Conservation (phyloP, 2,797 vertebrate species). For the Threskiornis aethiopicus region DNA sequence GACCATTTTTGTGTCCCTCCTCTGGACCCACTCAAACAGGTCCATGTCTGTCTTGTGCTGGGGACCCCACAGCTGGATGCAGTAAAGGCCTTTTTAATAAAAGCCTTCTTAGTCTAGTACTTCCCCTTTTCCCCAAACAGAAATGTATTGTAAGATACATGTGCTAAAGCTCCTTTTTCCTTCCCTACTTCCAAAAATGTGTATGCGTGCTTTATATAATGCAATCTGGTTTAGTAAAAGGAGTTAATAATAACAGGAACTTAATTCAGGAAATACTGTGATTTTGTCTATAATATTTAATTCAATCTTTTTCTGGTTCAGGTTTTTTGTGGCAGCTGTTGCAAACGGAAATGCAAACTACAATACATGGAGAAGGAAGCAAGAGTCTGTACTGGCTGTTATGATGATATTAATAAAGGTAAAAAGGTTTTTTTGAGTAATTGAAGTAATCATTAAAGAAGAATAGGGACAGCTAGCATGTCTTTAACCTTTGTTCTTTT, state of each 20-base stretch:
- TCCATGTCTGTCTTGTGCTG: neutral
- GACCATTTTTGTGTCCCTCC: neutral
- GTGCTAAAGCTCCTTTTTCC: neutral
- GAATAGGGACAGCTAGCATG: neutral
- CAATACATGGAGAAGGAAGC: conserved; percentile 95
- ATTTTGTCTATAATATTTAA: neutral
- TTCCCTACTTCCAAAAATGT: neutral
- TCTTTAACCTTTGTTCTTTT: neutral
- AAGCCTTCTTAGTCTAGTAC: neutral
- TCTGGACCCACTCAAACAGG: neutral
- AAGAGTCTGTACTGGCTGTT: conserved; percentile 91
- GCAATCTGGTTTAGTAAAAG: neutral
- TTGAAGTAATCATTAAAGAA: neutral
- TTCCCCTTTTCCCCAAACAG: neutral
- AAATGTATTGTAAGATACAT: neutral
- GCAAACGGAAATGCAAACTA: conserved; percentile 91
- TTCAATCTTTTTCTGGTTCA: conserved; percentile 61
- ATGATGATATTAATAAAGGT: conserved; percentile 88
- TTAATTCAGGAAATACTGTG: neutral
- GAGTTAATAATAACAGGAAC: neutral
- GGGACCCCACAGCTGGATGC: neutral
- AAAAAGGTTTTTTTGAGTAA: neutral
- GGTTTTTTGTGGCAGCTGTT: conserved; percentile 94
- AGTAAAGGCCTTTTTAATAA: neutral
- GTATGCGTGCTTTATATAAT: neutral